Percentiles rank a stretch among this genome's conserved stretches.
Conservation (phyloP, 2,888 invertebrate genomes). For the Diaphora mendica region DNA sequence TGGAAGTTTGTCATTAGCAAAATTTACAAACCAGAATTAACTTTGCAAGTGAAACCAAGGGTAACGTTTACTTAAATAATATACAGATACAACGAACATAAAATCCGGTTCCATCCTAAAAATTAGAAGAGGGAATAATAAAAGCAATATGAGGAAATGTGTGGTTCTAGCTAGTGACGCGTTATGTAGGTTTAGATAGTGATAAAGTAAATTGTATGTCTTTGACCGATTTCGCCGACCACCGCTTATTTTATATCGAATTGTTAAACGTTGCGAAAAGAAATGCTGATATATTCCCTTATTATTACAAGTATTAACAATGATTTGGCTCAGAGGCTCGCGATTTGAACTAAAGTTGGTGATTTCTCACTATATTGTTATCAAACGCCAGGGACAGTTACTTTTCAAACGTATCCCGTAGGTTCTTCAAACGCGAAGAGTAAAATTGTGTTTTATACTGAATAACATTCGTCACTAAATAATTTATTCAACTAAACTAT, state of each 20-base stretch:
- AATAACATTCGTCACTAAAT: no score
- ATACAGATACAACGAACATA: constrained; percentile 10
- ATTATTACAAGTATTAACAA: neutral
- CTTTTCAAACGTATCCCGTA: no score
- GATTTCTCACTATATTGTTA: neutral
- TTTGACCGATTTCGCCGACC: neutral
- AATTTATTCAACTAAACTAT: no score
- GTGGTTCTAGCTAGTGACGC: neutral
- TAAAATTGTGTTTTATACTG: no score
- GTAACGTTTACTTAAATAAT: neutral
- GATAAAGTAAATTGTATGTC: neutral
- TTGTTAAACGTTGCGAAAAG: neutral
- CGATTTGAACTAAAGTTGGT: no score
- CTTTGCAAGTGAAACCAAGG: no score
- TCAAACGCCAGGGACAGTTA: no score
- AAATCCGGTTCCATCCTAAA: constrained; percentile 27
- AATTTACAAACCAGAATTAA: no score
- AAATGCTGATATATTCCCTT: neutral
- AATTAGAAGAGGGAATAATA: constrained; percentile 33
- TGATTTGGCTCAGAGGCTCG: neutral
- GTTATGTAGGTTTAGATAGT: neutral
- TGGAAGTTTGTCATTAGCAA: no score
- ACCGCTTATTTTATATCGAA: neutral
- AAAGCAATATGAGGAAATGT: constrained; percentile 24
- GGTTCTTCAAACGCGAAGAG: no score